Evolutionary conservation across 2,888 invertebrate species (phyloP).

Genomic region (Eugnorisma glareosa): DNA sequence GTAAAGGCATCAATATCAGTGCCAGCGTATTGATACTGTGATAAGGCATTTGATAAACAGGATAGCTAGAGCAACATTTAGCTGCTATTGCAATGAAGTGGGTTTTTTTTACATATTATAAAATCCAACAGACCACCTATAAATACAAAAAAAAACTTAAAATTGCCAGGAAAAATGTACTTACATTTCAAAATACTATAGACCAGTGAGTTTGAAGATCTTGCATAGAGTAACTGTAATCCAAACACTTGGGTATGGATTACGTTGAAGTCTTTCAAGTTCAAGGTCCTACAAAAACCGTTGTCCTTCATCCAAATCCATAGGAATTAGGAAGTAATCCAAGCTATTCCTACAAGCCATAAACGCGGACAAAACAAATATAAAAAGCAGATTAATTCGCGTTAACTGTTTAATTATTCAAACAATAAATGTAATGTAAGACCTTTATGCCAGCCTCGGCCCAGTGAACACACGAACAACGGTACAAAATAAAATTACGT

Average conservation of each 20-base stretch:
- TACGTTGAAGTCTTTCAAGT: neutral
- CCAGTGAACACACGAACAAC: slow-evolving; percentile 46
- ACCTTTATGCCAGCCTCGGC: slow-evolving; percentile 44
- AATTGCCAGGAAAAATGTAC: neutral
- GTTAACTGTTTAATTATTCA: slow-evolving; percentile 63
- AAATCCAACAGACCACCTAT: neutral
- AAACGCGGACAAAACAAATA: slow-evolving; percentile 44
- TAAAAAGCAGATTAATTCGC: slow-evolving; percentile 59
- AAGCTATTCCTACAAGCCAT: slow-evolving; percentile 12
- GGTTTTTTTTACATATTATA: neutral
- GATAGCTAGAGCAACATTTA: slow-evolving; percentile 17
- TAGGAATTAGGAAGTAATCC: slow-evolving; percentile 28
- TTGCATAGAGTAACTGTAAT: neutral
- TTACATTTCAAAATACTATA: slow-evolving; percentile 2
- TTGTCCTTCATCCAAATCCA: slow-evolving; percentile 2
- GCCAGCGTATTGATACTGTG: slow-evolving; percentile 54
- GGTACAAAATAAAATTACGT: slow-evolving; percentile 54
- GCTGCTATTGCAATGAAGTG: neutral
- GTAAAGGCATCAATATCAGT: slow-evolving; percentile 50
- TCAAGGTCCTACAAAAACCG: neutral
- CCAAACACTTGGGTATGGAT: neutral
- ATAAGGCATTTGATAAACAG: slow-evolving; percentile 55
- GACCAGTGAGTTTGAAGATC: neutral
- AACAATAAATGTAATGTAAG: slow-evolving; percentile 57
- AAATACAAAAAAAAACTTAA: neutral